phyloP scores from a whole-genome alignment of 2,113 vertebrate species.

The Colius striatus region DNA sequence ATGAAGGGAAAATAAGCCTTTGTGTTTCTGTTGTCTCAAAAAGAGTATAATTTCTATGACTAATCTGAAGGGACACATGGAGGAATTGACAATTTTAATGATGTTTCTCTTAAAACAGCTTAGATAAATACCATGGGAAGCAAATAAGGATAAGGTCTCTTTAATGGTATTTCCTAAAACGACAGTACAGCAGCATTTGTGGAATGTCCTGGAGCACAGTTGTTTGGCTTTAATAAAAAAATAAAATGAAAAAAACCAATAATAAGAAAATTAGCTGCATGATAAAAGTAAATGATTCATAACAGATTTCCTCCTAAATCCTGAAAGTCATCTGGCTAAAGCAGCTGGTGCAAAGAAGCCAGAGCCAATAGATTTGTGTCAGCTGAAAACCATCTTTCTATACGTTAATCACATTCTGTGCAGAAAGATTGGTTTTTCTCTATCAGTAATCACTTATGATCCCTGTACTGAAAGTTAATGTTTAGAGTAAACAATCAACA shows the following conservation, averaged over 20 bases:
- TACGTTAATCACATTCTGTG: neutral
- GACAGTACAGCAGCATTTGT: slow-evolving; percentile 36
- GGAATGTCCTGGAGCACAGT: slow-evolving; percentile 44
- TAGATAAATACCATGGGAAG: slow-evolving; percentile 40
- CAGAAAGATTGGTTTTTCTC: neutral
- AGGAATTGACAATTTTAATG: slow-evolving; percentile 21
- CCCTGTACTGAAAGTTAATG: neutral
- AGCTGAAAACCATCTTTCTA: neutral
- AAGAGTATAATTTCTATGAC: neutral
- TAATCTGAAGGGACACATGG: neutral
- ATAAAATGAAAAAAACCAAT: neutral
- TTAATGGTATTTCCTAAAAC: slow-evolving; percentile 41
- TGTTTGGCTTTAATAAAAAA: slow-evolving; percentile 60
- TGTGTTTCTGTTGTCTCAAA: neutral
- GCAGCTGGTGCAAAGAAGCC: neutral
- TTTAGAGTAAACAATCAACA: neutral
- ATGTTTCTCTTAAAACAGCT: slow-evolving; percentile 24
- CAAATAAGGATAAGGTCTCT: slow-evolving; percentile 10
- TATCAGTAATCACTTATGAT: neutral
- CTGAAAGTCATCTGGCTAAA: slow-evolving; percentile 17
- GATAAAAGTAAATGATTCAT: slow-evolving; percentile 35
- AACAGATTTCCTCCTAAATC: slow-evolving; percentile 16
- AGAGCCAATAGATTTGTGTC: neutral
- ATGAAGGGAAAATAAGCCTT: neutral
- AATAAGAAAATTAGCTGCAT: slow-evolving; percentile 43